Base-by-base conservation (phyloP, 2,113 vertebrate genomes). In the Mesoclemmys tuberculata region DNA sequence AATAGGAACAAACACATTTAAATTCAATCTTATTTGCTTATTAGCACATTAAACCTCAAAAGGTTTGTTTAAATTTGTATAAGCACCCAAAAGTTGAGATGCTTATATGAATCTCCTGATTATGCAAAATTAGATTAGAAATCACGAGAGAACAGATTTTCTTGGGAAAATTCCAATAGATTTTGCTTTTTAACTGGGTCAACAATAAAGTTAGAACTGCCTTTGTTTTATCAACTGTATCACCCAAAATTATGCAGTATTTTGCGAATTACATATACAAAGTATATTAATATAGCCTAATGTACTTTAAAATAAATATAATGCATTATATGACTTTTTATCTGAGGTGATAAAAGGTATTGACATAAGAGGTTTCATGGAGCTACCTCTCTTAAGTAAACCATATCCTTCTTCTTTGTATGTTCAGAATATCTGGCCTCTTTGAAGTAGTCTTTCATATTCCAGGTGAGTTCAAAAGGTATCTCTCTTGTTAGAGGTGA, bases 391-490 rank as follows among this genome's bases (percentile, higher is more conserved):
- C 35, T 85, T 68, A 26, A 83, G 58, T 75, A 90, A 84, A 61
- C 24, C 29, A 35, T 6, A 3, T 5, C 71, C 87, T 94, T 93
- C 80, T 93, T 95, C 3, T 3, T 5, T 19, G 8, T 31, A 38
- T 44, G 56, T 78, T 95, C 82, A 88, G 64, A 88, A 88, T 88
- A 8, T 31, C 41, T 83, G 41, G 11, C 5, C 82, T 88, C 83
- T 87, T 88, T 88, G 83, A 94, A 80, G 31, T 29, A 83, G 46
- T 18, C 61, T 94, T 94, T 94, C 77, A 31, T 68, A 38, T 88
- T 93, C 52, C 80, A 58, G 89, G 27, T n/a, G 81, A 94, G 52
- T 91, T 90, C 78, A 51, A 56, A 84, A 93, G 29, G 18, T 86
- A 19, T 56, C 10, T 19, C 16, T 93, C 81, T 86, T 54, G 51